Evolutionary conservation across 2,797 vertebrate species (phyloP), one percentile per base, ranked within the genome.

Genomic region (Halcyon badia): DNA sequence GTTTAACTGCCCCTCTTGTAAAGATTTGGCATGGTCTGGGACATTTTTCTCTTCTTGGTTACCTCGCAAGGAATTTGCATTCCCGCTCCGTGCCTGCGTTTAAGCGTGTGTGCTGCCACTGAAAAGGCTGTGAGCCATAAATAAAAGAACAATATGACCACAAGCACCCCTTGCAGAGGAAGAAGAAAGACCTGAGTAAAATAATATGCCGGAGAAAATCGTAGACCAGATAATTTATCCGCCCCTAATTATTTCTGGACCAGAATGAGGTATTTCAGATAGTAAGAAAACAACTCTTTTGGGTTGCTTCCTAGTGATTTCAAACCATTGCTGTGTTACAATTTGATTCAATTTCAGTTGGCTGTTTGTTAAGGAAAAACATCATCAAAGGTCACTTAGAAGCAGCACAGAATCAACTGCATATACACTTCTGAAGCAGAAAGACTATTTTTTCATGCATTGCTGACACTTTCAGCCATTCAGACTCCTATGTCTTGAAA

Each of bases 101-200:
- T 66, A 54, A 79, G 69, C 72, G 82, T 92, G 88, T 28, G 1
- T 91, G 66, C 81, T 94, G 92, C 94, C 94, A 69, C 93, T 86
- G 91, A 91, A 96, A 96, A 77, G 89, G 58, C 87, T 89, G 77
- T 25, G 76, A 94, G 87, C 92, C 94, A 84, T 96, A 96, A 96
- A 95, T 95, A 96, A 95, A 94, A 93, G 89, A 92, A 97, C 94
- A 94, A 92, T 97, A 89, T 88, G 89, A 93, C 91, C 93, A 88
- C 94, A 96, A 85, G 73, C 65, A 92, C 81, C 83, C 83, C 95
- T 71, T 87, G 83, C 80, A 83, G 91, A 93, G 86, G 72, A 83
- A 64, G 82, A 94, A 96, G 87, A 94, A 91, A 95, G 90, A 25
- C 71, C 21, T 18, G 81, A 83, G 84, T 89, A 89, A 95, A 95